Base-by-base conservation (phyloP, 2,113 vertebrate genomes). In the Mus spicilegus region DNA sequence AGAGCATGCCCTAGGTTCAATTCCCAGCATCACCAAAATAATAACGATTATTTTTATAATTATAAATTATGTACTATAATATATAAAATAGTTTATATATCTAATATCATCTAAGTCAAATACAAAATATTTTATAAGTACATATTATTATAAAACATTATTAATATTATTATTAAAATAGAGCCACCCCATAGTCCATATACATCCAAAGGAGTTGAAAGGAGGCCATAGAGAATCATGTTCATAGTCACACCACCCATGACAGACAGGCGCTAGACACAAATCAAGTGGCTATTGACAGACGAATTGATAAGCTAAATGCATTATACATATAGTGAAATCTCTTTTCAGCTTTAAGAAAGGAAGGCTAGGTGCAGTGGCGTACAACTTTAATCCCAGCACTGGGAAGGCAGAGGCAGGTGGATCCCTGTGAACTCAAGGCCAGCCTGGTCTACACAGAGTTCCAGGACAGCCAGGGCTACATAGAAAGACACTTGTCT, bases 201-300 rank as follows among this genome's bases (percentile, higher is more conserved):
- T 49, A 70, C 91, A 87, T 36, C 36, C 73, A 72, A 95, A 96
- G 88, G 17, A 88, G 88, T 19, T 63, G 49, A 84, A 95, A 89
- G 61, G 73, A 65, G 36, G 1, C 20, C 58, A 13, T 91, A 51
- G 8, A 54, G 2, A 91, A 19, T 77, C 24, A 22, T 17, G 20
- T 39, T 76, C 49, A 65, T 4, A n/a, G 58, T 63, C 95, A 36
- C 19, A 36, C 67, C 30, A 65, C 24, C 72, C 54, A 30, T 19
- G 54, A 75, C 5, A 95, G 58, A 24, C 81, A 84, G 63, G 39
- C 90, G 26, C 42, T 46, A 19, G 87, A 76, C 80, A 42, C 80
- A 94, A 77, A 26, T 14, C 82, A 72, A 26, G 5, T 39, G 20
- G 61, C 89, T 42, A 70, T 4, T 26, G 61, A 81, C 33, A 85